phyloP scores from a whole-genome alignment of 2,113 vertebrate genomes.

The Pitta sordida region DNA sequence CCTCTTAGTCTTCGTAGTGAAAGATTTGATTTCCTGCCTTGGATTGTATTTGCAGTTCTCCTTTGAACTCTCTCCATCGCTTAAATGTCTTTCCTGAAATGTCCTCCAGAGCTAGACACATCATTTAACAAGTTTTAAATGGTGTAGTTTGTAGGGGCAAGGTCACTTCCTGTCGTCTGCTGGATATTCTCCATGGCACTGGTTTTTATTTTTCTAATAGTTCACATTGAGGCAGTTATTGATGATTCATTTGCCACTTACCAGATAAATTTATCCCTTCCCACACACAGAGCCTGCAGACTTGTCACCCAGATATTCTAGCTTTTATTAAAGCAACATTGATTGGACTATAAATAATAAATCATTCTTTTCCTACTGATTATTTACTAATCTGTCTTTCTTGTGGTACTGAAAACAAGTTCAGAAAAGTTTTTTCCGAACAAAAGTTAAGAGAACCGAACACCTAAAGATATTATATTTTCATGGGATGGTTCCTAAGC shows the following conservation, averaged over 20 bases:
- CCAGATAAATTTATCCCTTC: background rate
- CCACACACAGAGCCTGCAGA: background rate
- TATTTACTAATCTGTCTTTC: background rate
- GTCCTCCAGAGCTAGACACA: background rate
- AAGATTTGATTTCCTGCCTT: background rate
- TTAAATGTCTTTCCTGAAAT: background rate
- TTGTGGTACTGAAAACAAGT: background rate
- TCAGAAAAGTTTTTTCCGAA: background rate
- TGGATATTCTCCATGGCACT: background rate
- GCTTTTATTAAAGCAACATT: background rate
- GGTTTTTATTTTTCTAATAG: background rate
- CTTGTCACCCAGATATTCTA: background rate
- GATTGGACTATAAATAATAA: background rate
- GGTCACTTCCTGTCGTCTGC: background rate
- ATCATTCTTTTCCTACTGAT: background rate
- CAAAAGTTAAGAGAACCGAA: background rate
- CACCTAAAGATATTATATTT: background rate
- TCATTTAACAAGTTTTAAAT: background rate
- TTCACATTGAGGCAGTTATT: background rate
- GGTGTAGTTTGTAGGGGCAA: background rate
- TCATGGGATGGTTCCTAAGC: background rate
- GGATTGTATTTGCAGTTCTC: background rate
- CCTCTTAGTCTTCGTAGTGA: background rate
- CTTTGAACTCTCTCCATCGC: background rate
- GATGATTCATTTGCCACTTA: background rate